Conservation (phyloP, 1,140 invertebrate species). For the Euwallacea fornicatus region DNA sequence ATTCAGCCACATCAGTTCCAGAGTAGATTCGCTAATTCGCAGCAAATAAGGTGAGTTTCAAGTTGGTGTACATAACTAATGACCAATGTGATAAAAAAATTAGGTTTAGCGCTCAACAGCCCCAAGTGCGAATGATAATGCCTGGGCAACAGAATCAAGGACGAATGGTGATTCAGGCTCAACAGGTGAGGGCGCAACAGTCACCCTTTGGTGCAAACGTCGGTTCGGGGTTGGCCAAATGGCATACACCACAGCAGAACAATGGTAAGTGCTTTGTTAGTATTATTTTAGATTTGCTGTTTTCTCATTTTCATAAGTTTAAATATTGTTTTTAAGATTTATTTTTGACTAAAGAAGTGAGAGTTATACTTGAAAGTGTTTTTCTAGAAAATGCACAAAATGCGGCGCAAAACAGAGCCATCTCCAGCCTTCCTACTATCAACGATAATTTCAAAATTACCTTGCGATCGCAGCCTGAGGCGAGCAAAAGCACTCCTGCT, state of each 20-base stretch:
- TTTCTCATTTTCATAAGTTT: too few relatives aligned
- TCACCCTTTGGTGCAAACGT: slow-evolving; percentile 14
- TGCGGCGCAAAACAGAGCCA: slow-evolving; percentile 8
- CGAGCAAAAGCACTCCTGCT: slow-evolving; percentile 51
- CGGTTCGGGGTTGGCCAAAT: slow-evolving; percentile 55
- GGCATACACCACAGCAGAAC: slow-evolving; percentile 67
- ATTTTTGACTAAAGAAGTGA: too few relatives aligned
- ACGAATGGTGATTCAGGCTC: slow-evolving; percentile 33
- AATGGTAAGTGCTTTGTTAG: slow-evolving; percentile 48
- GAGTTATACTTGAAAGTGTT: not conserved
- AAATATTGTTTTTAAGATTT: too few relatives aligned
- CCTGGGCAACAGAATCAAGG: slow-evolving; percentile 31
- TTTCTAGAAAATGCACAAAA: slow-evolving; percentile 3
- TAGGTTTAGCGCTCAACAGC: slow-evolving; percentile 28
- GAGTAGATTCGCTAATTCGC: slow-evolving; percentile 43
- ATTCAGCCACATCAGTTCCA: slow-evolving; percentile 52
- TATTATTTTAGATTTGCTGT: not conserved
- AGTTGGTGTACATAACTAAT: too few relatives aligned
- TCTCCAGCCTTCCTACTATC: slow-evolving; percentile 40
- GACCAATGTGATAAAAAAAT: too few relatives aligned
- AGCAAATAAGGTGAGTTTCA: slow-evolving; percentile 32
- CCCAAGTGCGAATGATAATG: slow-evolving; percentile 39
- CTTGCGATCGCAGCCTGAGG: slow-evolving; percentile 56
- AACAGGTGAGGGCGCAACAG: slow-evolving; percentile 31
- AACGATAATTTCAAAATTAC: slow-evolving; percentile 64